Conservation (phyloP, 2,113 vertebrate species). For the Hemibates koningsi region DNA sequence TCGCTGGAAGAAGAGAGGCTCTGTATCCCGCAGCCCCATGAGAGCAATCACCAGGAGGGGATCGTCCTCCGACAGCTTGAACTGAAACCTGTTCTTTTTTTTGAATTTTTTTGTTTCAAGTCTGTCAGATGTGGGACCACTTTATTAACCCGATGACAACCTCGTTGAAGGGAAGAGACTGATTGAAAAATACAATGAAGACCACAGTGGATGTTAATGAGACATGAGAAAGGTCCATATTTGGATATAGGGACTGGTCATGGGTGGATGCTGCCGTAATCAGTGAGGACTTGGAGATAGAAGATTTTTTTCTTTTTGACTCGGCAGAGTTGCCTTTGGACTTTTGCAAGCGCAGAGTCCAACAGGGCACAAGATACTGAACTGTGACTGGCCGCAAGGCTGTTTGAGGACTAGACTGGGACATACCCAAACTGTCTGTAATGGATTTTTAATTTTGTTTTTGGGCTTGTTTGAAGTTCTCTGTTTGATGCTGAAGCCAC, state of each 20-base stretch:
- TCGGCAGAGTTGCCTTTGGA: background rate
- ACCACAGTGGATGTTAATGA: background rate
- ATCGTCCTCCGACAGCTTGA: conserved; percentile 62
- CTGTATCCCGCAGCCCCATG: conserved; percentile 69
- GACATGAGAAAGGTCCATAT: background rate
- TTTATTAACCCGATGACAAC: background rate
- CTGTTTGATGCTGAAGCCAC: background rate
- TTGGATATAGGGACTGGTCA: conserved; percentile 12
- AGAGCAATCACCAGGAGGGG: conserved; percentile 61
- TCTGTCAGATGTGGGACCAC: background rate
- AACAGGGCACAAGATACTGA: background rate
- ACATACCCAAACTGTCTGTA: background rate
- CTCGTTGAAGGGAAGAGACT: background rate
- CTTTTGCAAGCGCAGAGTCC: background rate
- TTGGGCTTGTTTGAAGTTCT: background rate
- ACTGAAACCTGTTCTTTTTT: conserved; percentile 29
- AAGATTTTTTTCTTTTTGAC: background rate
- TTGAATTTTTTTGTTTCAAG: background rate
- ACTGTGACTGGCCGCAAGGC: background rate
- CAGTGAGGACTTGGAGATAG: background rate
- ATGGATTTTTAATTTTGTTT: background rate
- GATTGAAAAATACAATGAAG: background rate
- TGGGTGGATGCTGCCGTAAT: background rate
- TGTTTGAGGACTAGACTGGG: background rate
- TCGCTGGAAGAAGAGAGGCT: conserved; percentile 72